phyloP scores from a whole-genome alignment of 2,888 invertebrate species.

The Xylophagus ater region DNA sequence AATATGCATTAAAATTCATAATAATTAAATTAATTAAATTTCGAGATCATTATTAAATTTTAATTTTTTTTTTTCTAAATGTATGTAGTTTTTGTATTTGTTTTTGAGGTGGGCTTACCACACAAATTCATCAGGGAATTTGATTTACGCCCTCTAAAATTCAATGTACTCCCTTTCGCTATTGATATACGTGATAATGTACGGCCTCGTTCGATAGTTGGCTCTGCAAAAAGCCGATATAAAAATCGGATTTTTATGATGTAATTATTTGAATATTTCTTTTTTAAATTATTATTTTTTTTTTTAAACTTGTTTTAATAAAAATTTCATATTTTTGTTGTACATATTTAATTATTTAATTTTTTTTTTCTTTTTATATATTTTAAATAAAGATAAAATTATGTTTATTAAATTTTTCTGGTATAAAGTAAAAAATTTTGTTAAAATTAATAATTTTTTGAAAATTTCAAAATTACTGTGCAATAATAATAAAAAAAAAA shows the following conservation, averaged over 20 bases:
- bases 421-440: no score
- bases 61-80: conserved; percentile 13
- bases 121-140: conserved; percentile 93
- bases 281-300: no score
- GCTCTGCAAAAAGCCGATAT: conserved; percentile 36
- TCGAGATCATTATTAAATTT: neutral
- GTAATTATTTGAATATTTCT: no score
- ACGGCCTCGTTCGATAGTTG: conserved; percentile 46
- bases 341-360: conserved; percentile 7
- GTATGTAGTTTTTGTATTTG: conserved; percentile 20
- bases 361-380: conserved; percentile 7
- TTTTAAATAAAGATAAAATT: conserved; percentile 4
- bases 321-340: no score
- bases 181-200: conserved; percentile 60
- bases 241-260: no score
- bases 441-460: no score
- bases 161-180: conserved; percentile 65
- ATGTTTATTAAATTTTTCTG: conserved; percentile 2
- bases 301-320: no score
- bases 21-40: no score
- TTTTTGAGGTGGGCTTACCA: conserved; percentile 66
- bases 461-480: no score
- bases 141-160: conserved; percentile 86
- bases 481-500: no score
- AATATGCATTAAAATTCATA: no score